phyloP scores from a whole-genome alignment of 1,140 invertebrate species.

The Babylonia areolata region DNA sequence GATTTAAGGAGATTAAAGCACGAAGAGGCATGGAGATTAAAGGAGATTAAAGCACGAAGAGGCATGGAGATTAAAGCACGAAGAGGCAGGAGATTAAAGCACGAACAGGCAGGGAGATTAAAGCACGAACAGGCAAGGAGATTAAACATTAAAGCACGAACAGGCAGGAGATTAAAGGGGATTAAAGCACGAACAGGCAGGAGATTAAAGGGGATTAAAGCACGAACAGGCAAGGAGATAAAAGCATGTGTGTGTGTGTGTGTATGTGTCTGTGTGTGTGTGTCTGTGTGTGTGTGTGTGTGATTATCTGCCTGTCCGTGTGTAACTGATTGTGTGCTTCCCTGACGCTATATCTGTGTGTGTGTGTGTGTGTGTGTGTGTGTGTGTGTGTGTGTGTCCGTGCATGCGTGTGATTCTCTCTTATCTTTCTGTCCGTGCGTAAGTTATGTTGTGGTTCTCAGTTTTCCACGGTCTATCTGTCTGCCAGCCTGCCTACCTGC shows the following conservation, averaged over 20 bases:
- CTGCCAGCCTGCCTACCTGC: neutral
- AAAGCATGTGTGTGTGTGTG: neutral
- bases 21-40: no score
- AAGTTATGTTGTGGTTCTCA: neutral
- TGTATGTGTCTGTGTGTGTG: neutral
- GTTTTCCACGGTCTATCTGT: neutral
- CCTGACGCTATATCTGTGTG: neutral
- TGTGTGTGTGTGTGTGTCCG: constrained; percentile 14
- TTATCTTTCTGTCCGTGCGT: neutral
- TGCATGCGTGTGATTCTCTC: neutral
- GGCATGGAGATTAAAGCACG: no score
- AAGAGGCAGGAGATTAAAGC: no score
- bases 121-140: no score
- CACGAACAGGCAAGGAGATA: no score
- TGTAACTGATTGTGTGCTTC: neutral
- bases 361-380: constrained; percentile 12
- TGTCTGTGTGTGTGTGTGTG: neutral
- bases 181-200: no score
- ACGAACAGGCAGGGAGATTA: no score
- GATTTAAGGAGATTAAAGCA: no score
- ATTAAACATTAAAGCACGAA: no score
- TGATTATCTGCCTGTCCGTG: neutral
- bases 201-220: no score
- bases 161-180: no score
- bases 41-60: no score